Conservation (phyloP, 1,140 invertebrate genomes). For the Holotrichia oblita region DNA sequence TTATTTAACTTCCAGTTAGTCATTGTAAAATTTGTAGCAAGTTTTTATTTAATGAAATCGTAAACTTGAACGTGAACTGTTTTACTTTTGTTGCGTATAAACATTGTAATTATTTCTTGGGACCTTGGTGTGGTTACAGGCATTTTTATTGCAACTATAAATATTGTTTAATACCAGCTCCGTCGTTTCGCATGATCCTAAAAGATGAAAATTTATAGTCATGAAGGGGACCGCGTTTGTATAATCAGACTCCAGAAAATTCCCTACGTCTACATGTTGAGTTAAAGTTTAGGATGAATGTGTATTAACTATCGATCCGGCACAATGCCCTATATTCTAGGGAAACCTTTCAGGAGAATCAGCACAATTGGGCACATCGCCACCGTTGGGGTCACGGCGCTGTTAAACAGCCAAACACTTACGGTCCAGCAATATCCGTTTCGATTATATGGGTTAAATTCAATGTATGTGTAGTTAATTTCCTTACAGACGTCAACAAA, state of each 20-base stretch:
- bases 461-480: neutral
- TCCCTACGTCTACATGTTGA: neutral
- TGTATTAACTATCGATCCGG: conserved; percentile 14
- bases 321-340: conserved; percentile 30
- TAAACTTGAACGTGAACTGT: no score
- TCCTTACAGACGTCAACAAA: no score
- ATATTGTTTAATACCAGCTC: neutral
- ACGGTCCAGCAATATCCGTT: neutral
- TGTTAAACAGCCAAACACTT: neutral
- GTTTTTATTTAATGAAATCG: neutral
- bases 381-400: conserved; percentile 22
- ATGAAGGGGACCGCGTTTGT: neutral
- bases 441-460: neutral
- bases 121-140: neutral
- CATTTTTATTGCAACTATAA: conserved; percentile 7
- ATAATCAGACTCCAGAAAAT: neutral
- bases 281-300: conserved; percentile 15
- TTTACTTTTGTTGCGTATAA: no score
- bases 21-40: no score
- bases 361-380: conserved; percentile 9
- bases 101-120: no score
- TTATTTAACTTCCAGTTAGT: no score
- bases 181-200: neutral
- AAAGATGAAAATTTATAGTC: neutral
- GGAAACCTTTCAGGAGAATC: conserved; percentile 28